Percentiles rank a stretch among this genome's conserved stretches.
Evolutionary conservation across 2,797 vertebrate genomes (phyloP).

Genomic region (Leptatherina wallacei): DNA sequence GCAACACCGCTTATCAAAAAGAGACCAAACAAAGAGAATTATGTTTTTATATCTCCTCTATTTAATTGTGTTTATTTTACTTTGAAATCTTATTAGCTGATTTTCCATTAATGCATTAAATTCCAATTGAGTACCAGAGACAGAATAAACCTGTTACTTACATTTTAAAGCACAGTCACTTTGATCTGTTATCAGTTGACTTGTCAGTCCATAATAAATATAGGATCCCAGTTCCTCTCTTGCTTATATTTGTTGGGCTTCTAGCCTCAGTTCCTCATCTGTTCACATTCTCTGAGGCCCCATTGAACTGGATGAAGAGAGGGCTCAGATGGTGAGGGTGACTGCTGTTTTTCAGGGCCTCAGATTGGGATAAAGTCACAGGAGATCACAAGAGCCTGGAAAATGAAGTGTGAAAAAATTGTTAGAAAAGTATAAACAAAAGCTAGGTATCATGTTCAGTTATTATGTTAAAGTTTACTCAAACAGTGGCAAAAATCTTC

Average conservation of each 20-base stretch:
- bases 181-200: constrained; percentile 65
- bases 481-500: neutral
- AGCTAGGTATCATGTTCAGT: constrained; percentile 6
- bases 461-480: constrained; percentile 10
- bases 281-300: constrained; percentile 59
- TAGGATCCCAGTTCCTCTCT: constrained; percentile 31
- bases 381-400: constrained; percentile 42
- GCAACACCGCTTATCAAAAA: constrained; percentile 10
- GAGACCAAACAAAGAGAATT: neutral
- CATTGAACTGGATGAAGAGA: constrained; percentile 25
- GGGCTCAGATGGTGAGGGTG: constrained; percentile 1
- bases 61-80: constrained; percentile 9
- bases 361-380: constrained; percentile 21
- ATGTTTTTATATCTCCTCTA: constrained; percentile 5
- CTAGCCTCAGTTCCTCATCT: constrained; percentile 32
- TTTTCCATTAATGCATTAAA: constrained; percentile 43
- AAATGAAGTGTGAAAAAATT: constrained; percentile 16
- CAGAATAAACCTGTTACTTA: constrained; percentile 54
- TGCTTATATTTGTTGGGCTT: constrained; percentile 29
- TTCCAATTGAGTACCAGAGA: constrained; percentile 52
- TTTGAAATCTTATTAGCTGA: constrained; percentile 47
- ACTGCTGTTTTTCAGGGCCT: constrained; percentile 17
- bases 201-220: constrained; percentile 66
- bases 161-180: constrained; percentile 62
- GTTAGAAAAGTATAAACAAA: neutral